phyloP scores from a whole-genome alignment of 2,797 vertebrate species.

The Discoglossus pictus region DNA sequence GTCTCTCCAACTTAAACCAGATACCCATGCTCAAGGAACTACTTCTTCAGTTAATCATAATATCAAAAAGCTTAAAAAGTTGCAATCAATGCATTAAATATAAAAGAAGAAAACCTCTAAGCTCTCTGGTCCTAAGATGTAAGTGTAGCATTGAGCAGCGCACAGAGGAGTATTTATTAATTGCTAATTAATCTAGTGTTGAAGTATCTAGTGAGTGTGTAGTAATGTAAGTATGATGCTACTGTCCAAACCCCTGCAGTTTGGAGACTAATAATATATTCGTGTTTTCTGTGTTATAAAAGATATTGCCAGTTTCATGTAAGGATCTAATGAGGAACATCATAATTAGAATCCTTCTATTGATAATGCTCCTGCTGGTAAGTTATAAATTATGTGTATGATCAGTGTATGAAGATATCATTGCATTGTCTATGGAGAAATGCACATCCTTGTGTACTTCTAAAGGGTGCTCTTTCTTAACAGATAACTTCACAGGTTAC shows the following conservation, averaged over 20 bases:
- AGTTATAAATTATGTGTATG: slow-evolving; percentile 41
- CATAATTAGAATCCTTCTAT: slow-evolving; percentile 42
- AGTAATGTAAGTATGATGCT: slow-evolving; percentile 32
- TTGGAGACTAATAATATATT: slow-evolving; percentile 40
- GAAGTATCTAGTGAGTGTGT: slow-evolving; percentile 33
- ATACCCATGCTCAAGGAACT: too few species aligned
- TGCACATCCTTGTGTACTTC: background rate
- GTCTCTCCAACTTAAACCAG: too few species aligned
- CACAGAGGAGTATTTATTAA: slow-evolving; percentile 27
- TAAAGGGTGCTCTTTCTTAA: background rate
- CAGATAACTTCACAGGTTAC: too few species aligned
- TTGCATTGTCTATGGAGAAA: slow-evolving; percentile 6
- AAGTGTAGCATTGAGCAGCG: slow-evolving; percentile 17
- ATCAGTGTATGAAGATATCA: slow-evolving; percentile 23
- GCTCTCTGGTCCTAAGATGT: background rate
- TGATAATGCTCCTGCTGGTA: slow-evolving; percentile 39
- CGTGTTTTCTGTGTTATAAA: slow-evolving; percentile 31
- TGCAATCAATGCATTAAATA: too few species aligned
- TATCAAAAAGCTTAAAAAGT: too few species aligned
- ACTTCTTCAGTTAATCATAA: too few species aligned
- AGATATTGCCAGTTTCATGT: slow-evolving; percentile 16
- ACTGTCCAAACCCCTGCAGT: slow-evolving; percentile 32
- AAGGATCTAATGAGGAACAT: slow-evolving; percentile 40
- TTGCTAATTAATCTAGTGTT: slow-evolving; percentile 37
- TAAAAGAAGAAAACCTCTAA: background rate